phyloP scores from a whole-genome alignment of 2,797 vertebrate species.

The Eupleurogrammus muticus region DNA sequence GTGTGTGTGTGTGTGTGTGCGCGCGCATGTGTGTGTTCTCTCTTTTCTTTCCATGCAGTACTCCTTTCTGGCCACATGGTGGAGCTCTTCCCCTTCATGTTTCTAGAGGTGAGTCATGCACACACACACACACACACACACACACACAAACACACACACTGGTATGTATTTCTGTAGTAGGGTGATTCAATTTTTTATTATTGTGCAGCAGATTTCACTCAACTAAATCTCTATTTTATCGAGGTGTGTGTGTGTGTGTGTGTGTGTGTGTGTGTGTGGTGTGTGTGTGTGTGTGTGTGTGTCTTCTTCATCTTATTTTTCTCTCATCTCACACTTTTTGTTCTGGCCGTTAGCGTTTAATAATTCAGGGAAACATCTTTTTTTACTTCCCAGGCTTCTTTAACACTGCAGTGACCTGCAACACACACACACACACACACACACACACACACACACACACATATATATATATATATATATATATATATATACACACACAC shows the following conservation, averaged over 20 bases:
- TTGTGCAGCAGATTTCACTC: too few relatives aligned
- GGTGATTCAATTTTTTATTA: too few relatives aligned
- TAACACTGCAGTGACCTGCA: constrained; percentile 54
- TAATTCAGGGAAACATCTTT: constrained; percentile 70
- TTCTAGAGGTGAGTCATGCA: constrained; percentile 40
- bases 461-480: constrained; percentile 9
- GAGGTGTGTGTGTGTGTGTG: too few relatives aligned
- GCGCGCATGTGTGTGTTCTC: constrained; percentile 35
- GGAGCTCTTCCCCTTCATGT: constrained; percentile 53
- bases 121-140: constrained; percentile 6
- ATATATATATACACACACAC: constrained; percentile 17
- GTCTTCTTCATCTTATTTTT: background rate
- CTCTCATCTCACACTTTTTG: background rate
- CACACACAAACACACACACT: background rate
- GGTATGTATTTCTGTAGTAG: too few relatives aligned
- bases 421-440: constrained; percentile 44
- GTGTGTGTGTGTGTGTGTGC: constrained; percentile 28
- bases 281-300: background rate
- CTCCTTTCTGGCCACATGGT: constrained; percentile 33
- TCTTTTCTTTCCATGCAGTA: constrained; percentile 3
- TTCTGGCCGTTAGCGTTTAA: constrained; percentile 61
- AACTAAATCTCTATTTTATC: too few relatives aligned
- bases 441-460: constrained; percentile 12
- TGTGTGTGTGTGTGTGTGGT: constrained; percentile 6
- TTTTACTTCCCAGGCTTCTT: constrained; percentile 46